Evolutionary conservation across 1,140 invertebrate species (phyloP), one percentile per base, ranked within the genome.

Genomic region (Cherax quadricarinatus): DNA sequence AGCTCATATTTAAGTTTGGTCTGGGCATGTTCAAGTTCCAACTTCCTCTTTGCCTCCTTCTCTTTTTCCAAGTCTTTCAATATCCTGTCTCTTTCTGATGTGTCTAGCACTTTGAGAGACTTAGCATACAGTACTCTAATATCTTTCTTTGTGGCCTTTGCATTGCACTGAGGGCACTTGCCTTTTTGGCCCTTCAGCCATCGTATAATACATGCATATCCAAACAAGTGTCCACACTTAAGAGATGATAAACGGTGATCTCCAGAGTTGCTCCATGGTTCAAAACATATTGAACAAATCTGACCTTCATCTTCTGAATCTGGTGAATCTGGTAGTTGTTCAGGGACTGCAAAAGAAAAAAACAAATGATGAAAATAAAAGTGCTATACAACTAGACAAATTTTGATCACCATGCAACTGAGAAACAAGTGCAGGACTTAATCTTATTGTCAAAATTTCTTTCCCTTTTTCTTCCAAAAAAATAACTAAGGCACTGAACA

Each of bases 151-250:
- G 95, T 94, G 0, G 98, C 97, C 95, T 97, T 97, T 49, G 96
- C 96, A 95, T 99, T 99, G 95, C 98, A 99, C 81, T 98, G 97
- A 0, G 98, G 98, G 95, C 98, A 99, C 30, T 81, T 89, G 41
- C 60, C 57, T 60, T 80, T 78, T 75, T 94, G 78, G 5, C 94
- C 93, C 81, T 94, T 95, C 1, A 99, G 94, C 98, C 98, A 99
- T 80, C 96, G 96, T 62, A 97, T 96, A 41, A 99, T 97, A 95
- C 98, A 99, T 80, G 96, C 96, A 10, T 97, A 95, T 0, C 98
- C 98, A 95, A 98, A 99, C 1, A 99, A 95, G 95, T 99, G 98
- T 1, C 98, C 98, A 95, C 98, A 99, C 94, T 97, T 97, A 16
- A 99, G 95, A 16, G 97, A 97, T 10, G 97, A 97, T 3, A 99